A percentile compares a stretch with the other conserved stretches of the same genome.
phyloP scores from a whole-genome alignment of 2,797 vertebrate species.

The Coilia nasus region DNA sequence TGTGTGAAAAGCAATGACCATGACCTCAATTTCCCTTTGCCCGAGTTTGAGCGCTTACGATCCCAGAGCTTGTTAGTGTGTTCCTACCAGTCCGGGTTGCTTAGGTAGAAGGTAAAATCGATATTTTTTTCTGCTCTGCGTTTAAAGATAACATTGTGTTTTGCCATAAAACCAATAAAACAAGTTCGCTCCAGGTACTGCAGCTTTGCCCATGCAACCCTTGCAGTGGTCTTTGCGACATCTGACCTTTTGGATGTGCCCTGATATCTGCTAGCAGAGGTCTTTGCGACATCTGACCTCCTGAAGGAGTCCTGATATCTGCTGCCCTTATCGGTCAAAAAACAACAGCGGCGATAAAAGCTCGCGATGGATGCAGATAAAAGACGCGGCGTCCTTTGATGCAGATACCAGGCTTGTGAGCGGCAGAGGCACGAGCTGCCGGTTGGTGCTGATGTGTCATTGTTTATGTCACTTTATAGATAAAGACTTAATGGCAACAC shows the following conservation, averaged over 20 bases:
- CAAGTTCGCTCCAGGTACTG: background rate
- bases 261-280: conserved; percentile 32
- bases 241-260: background rate
- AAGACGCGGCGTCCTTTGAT: conserved; percentile 65
- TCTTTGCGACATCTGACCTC: conserved; percentile 66
- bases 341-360: conserved; percentile 42
- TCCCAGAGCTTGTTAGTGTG: background rate
- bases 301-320: conserved; percentile 49
- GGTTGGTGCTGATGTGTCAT: background rate
- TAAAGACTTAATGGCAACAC: no score
- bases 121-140: background rate
- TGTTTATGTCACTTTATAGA: background rate
- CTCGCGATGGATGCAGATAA: conserved; percentile 60
- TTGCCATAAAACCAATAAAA: background rate
- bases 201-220: background rate
- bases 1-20: background rate
- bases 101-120: background rate
- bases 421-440: background rate
- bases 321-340: conserved; percentile 52
- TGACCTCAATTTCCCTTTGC: background rate
- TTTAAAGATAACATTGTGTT: background rate
- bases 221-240: background rate
- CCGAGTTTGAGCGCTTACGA: background rate
- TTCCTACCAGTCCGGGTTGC: background rate
- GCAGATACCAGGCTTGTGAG: background rate